Conservation (phyloP, 2,888 invertebrate genomes). For the Catocala nupta region DNA sequence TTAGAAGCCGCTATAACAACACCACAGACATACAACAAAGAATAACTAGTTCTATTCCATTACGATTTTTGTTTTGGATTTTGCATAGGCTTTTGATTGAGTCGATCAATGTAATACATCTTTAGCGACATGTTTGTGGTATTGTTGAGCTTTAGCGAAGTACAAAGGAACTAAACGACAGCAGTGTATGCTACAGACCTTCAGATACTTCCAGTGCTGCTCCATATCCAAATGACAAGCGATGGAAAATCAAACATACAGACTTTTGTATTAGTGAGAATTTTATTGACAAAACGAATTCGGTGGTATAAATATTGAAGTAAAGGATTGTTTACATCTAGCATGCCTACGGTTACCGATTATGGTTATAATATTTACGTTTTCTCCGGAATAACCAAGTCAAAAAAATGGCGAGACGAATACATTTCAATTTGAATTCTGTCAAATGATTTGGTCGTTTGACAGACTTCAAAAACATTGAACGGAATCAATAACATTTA, state of each 20-base stretch:
- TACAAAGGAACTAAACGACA: slow-evolving; percentile 28
- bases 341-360: no score
- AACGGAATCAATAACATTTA: no score
- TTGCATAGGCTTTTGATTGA: neutral
- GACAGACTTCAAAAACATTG: no score
- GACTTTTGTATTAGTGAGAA: slow-evolving; percentile 45
- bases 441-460: no score
- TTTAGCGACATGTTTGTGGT: neutral
- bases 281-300: slow-evolving; percentile 31
- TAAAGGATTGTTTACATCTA: neutral
- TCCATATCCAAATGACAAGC: slow-evolving; percentile 78
- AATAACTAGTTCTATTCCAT: slow-evolving; percentile 1
- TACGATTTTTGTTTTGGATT: neutral
- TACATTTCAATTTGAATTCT: no score
- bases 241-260: slow-evolving; percentile 67
- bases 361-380: no score
- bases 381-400: no score
- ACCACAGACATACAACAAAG: slow-evolving; percentile 22
- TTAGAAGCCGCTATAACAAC: slow-evolving; percentile 33
- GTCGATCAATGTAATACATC: neutral
- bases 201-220: slow-evolving; percentile 94
- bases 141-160: slow-evolving; percentile 31
- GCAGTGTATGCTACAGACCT: slow-evolving; percentile 89
- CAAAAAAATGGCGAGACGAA: no score
- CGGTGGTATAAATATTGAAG: slow-evolving; percentile 13